Evolutionary conservation across 2,888 invertebrate species (phyloP), one percentile per base, ranked within the genome.

Genomic region (Andrena chrysosceles): DNA sequence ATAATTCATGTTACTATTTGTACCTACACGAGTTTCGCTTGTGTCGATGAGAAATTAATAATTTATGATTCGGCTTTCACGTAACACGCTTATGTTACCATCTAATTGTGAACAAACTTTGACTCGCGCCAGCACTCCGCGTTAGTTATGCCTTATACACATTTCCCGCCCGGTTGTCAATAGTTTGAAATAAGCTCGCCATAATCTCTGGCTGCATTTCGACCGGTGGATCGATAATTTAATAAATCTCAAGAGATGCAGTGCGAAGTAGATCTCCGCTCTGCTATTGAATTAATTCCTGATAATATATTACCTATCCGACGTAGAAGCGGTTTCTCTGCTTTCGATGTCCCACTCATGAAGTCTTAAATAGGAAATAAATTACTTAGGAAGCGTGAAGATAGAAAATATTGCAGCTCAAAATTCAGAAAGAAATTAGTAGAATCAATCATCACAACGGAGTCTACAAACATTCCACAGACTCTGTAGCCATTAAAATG

Each of bases 31-130:
- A 23, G 56, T 42, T 48, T 16, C 33, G 54, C 49, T 23, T 6
- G 63, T 59, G 69, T 71, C 78, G 60, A 81, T 73, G 66, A 69
- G 73, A 66, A 78, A 79, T 81, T 81, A 70, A 78, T 81, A 78
- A 78, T 78, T 78, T 81, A 81, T 42, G 69, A 73, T 54, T 3
- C 59, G 20, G 66, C 26, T 73, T 64, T 49, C 73, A 6, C 66
- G 42, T 59, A 69, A 70, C 67, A 67, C 54, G 16, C 26, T 62
- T 67, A 26, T 33, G 48, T 71, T 67, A 26, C 68, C 68, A 3
- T 69, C 69, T 81, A 64, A 68, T 81, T 78, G 75, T 75, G 48
- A 71, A 70, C 66, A 71, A 80, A 82, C 74, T 62, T 71, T 75
- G 70, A 73, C 63, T 31, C 63, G 26, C 42, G 48, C 60, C 23